phyloP scores from a whole-genome alignment of 2,888 invertebrate species.

The Cantharis flavilabris region DNA sequence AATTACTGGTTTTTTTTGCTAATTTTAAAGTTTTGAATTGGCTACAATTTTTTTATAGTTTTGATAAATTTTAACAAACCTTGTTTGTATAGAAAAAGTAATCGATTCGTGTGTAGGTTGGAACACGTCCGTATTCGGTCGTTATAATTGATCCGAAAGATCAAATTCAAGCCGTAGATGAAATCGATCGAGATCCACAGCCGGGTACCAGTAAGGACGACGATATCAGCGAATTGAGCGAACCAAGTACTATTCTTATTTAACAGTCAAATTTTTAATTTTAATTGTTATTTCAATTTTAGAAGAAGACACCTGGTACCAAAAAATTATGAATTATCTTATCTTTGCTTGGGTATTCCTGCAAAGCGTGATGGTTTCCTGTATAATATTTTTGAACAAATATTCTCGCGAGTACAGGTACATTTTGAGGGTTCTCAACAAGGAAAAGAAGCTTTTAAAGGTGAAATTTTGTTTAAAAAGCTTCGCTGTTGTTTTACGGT shows the following conservation, averaged over 20 bases:
- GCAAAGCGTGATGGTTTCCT: constrained; percentile 77
- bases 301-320: constrained; percentile 40
- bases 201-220: constrained; percentile 52
- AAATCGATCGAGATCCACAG: constrained; percentile 42
- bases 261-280: background rate
- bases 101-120: background rate
- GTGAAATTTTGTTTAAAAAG: constrained; percentile 54
- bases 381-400: constrained; percentile 81
- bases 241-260: constrained; percentile 40
- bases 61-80: background rate
- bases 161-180: background rate
- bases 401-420: constrained; percentile 94
- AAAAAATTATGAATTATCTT: constrained; percentile 60
- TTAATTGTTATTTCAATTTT: constrained; percentile 3
- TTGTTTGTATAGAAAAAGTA: background rate
- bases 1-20: background rate
- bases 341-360: constrained; percentile 72
- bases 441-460: constrained; percentile 88
- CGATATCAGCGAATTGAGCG: constrained; percentile 47
- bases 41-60: background rate
- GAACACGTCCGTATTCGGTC: background rate
- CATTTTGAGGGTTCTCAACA: constrained; percentile 84
- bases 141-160: constrained; percentile 15
- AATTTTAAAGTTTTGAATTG: background rate
- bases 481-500: background rate